Conservation (phyloP, 2,797 vertebrate species). For the Silurus aristotelis region DNA sequence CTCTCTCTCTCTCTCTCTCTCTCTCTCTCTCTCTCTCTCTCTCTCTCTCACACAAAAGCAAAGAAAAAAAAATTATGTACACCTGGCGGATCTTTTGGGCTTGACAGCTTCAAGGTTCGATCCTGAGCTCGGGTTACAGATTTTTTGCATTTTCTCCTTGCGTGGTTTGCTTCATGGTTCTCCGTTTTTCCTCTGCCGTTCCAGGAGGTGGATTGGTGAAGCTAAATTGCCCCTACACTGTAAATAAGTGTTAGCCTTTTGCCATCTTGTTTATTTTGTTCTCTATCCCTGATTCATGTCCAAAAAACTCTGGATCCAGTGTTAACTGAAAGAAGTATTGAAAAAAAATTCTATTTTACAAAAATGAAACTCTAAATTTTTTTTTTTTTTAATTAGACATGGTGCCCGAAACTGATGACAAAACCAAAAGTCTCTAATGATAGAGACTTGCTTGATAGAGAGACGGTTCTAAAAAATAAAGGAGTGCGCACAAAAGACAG, state of each 20-base stretch:
- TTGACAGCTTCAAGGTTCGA: not conserved
- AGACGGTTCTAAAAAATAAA: not conserved
- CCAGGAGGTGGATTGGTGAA: not conserved
- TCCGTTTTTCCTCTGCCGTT: not conserved
- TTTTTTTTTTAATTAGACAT: too few species aligned
- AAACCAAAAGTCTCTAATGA: not conserved
- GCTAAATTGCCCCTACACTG: not conserved
- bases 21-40: not conserved
- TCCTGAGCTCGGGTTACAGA: not conserved
- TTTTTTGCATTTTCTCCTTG: not conserved
- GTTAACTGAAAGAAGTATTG: too few species aligned
- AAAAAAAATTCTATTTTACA: too few species aligned
- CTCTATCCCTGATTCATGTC: not conserved
- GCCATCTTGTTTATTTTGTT: not conserved
- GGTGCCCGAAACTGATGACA: not conserved
- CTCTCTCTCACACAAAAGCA: constrained; percentile 12
- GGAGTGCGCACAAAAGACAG: not conserved
- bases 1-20: not conserved
- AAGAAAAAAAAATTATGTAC: constrained; percentile 9
- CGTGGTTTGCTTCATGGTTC: not conserved
- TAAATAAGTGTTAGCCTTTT: not conserved
- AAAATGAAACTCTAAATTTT: not conserved
- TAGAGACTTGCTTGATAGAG: not conserved
- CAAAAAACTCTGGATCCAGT: not conserved
- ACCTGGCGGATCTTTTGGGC: not conserved